Conservation (phyloP, 2,113 vertebrate genomes). For the Zapornia atra region DNA sequence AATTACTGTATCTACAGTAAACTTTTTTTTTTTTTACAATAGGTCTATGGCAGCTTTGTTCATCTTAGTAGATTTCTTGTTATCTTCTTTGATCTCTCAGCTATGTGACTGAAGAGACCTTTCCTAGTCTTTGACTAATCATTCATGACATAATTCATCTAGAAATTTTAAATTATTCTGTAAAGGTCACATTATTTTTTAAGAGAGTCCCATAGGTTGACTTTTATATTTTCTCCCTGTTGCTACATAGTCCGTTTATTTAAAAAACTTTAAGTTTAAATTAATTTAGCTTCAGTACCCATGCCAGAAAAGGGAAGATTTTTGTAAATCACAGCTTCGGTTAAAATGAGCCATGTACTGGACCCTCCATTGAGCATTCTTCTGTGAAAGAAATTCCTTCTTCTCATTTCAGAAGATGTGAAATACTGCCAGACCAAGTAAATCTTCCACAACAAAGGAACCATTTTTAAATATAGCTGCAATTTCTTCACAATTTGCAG, state of each 20-base stretch:
- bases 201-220: not conserved
- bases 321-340: not conserved
- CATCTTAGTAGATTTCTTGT: not conserved
- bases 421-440: not conserved
- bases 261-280: not conserved
- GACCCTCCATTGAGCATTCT: not conserved
- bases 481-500: not conserved
- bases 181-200: not conserved
- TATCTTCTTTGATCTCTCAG: not conserved
- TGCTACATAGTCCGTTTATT: not conserved
- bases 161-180: not conserved
- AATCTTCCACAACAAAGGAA: not conserved
- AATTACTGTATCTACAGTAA: not conserved
- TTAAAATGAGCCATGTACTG: not conserved
- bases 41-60: not conserved
- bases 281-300: not conserved
- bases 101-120: not conserved
- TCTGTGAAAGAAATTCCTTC: slow-evolving; percentile 7
- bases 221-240: not conserved
- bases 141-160: not conserved
- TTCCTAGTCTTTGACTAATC: not conserved
- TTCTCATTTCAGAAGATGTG: not conserved
- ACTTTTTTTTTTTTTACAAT: not conserved
- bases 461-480: not conserved
- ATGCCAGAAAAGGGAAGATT: not conserved